These are phyloP conservation scores for Siniperca obscura DNA, from an alignment of 2,797 vertebrate genomes.

Conservation along the genomic window DNA sequence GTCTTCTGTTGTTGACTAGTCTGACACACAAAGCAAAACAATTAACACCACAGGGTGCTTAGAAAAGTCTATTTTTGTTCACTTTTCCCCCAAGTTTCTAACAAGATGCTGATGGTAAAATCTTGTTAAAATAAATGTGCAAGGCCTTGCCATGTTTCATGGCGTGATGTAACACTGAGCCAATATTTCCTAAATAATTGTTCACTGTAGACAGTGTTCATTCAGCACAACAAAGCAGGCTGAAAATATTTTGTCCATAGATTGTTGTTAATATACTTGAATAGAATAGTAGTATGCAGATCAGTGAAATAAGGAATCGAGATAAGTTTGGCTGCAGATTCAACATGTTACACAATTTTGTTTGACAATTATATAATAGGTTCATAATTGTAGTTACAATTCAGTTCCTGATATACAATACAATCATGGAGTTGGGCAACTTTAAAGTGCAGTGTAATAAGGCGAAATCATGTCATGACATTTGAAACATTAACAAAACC, in stretches of 20 bases:
- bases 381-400: background rate
- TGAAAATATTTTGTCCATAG: constrained; percentile 30
- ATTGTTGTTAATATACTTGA: constrained; percentile 3
- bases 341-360: background rate
- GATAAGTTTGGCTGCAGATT: constrained; percentile 5
- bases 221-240: constrained; percentile 48
- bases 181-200: constrained; percentile 67
- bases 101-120: constrained; percentile 68
- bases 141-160: constrained; percentile 56
- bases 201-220: constrained; percentile 39
- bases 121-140: constrained; percentile 62
- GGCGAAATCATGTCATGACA: background rate
- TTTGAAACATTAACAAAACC: background rate
- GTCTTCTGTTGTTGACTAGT: constrained; percentile 66
- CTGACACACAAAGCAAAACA: constrained; percentile 78
- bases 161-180: constrained; percentile 77
- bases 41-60: constrained; percentile 71
- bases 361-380: background rate
- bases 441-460: background rate
- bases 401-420: background rate
- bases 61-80: constrained; percentile 63
- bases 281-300: background rate
- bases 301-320: constrained; percentile 13
- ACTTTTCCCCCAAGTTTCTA: constrained; percentile 41
- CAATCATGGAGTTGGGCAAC: background rate